phyloP scores from a whole-genome alignment of 1,140 invertebrate genomes.

The Euwallacea similis region DNA sequence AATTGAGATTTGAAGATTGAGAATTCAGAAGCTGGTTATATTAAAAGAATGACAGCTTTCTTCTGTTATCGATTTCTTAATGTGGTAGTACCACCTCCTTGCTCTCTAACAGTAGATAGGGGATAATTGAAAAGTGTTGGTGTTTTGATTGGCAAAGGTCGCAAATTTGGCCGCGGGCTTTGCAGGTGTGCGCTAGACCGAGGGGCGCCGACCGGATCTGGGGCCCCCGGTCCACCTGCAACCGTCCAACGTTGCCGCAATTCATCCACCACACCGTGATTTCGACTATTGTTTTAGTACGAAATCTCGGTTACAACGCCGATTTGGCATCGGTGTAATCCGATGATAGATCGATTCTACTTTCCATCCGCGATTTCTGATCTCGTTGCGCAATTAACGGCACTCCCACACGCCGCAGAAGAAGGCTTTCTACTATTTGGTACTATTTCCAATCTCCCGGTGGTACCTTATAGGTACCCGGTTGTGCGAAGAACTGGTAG shows the following conservation, averaged over 20 bases:
- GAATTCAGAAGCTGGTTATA: too few species aligned
- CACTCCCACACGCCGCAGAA: slow-evolving; percentile 22
- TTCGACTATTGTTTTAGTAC: background rate
- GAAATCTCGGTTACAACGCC: background rate
- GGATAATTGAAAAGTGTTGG: too few species aligned
- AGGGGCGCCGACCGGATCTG: slow-evolving; percentile 33
- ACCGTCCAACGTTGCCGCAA: slow-evolving; percentile 8
- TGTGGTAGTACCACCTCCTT: too few species aligned
- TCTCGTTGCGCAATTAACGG: slow-evolving; percentile 37
- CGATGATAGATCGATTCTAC: slow-evolving; percentile 20
- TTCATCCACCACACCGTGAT: background rate
- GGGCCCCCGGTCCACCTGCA: slow-evolving; percentile 26
- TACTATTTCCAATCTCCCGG: too few species aligned
- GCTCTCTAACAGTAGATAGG: too few species aligned
- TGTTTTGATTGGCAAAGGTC: slow-evolving; percentile 37
- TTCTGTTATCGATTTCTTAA: too few species aligned
- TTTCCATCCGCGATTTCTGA: slow-evolving; percentile 34
- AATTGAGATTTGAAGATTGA: too few species aligned
- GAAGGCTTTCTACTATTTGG: slow-evolving; percentile 26
- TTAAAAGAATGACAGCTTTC: too few species aligned
- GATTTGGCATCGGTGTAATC: slow-evolving; percentile 19
- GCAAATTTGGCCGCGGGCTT: slow-evolving; percentile 37
- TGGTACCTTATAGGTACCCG: background rate
- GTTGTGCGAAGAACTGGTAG: background rate
- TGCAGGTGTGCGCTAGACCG: slow-evolving; percentile 40